Evolutionary conservation across 64 coral and sea anemone genomes (phyloP), one percentile per base, ranked within the genome.

Genomic region (Orbicella faveolata): DNA sequence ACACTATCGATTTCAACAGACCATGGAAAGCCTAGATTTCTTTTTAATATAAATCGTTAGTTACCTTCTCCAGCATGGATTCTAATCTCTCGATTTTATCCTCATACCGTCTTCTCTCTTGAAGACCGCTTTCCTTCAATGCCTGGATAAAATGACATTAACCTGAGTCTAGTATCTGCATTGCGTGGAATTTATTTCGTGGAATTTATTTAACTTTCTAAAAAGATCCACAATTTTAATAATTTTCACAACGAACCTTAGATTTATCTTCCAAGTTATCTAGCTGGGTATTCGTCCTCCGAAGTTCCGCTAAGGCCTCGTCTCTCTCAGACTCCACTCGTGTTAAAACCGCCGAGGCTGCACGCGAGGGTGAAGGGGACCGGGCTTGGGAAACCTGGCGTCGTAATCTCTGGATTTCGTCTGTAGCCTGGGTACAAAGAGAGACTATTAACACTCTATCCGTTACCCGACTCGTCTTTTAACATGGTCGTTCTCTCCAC

Each of bases 301-400:
- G 79, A 23, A 93, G 75, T 25, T 99, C 97, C 53, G 94, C 94
- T 17, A 96, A 64, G 19, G 96, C 96, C 1, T 85, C 61, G 75
- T 98, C 96, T 66, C 96, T 95, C 79, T 98, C 96, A 63, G 91
- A 86, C 72, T 98, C 96, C 51, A 98, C 96, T 62, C 96, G 81
- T 20, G 83, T 84, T 30, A 98, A 83, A 9, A 98, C 91, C 4
- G 90, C 88, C 9, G 96, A 95, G 30, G 94, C 96, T 23, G 96
- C 94, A 6, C 93, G 96, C 0, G 96, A 98, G 11, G 96, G 96
- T 59, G 96, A 98, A 20, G 93, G 96, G 9, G 96, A 98, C 18
- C 93, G 93, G 17, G 90, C 77, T 54, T 91, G 94, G 6, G 89
- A 88, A 20, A 98, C 76, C 63, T 94, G 93, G 13, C 96, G 93